phyloP scores from a whole-genome alignment of 2,797 vertebrate genomes.

The Tenualosa ilisha region DNA sequence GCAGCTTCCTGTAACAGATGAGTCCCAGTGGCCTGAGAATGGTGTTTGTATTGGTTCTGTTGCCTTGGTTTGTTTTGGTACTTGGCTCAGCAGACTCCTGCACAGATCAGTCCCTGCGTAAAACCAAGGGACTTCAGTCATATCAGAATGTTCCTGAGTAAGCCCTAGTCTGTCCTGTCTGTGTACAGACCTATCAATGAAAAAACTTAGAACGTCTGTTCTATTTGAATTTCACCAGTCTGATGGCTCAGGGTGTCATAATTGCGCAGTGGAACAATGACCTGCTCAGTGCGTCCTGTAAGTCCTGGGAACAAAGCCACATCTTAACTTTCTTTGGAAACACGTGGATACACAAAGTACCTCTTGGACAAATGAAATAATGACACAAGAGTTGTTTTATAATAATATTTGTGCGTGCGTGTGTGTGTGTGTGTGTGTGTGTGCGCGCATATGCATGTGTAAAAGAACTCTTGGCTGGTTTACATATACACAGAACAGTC shows the following conservation, averaged over 20 bases:
- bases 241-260: background rate
- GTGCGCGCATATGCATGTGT: background rate
- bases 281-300: background rate
- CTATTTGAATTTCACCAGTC: background rate
- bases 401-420: background rate
- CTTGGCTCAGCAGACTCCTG: background rate
- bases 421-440: conserved; percentile 12
- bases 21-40: background rate
- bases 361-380: background rate
- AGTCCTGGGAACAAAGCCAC: background rate
- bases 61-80: background rate
- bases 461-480: background rate
- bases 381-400: background rate
- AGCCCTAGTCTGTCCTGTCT: background rate
- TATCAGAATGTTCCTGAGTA: background rate
- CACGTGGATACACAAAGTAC: background rate
- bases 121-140: background rate
- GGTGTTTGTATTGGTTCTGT: background rate
- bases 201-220: background rate
- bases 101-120: background rate
- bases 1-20: background rate
- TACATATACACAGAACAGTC: background rate
- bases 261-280: background rate
- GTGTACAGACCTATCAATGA: background rate
- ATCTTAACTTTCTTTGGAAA: background rate